These are phyloP conservation scores for Petromus typicus DNA, from an alignment of 2,113 vertebrate species.

Conservation along the genomic window DNA sequence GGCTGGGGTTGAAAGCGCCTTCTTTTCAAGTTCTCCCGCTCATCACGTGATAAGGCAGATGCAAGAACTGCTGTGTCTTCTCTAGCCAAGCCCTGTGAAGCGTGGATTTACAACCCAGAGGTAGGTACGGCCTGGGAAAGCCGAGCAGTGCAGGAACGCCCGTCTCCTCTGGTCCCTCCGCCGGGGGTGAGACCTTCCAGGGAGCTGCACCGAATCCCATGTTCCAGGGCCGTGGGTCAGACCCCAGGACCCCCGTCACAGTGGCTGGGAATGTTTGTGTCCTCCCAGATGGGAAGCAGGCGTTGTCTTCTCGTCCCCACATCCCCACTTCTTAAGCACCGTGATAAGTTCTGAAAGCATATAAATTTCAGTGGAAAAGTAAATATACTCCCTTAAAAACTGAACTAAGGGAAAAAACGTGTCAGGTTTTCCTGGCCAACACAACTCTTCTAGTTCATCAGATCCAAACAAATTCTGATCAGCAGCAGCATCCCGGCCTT, in stretches of 20 bases:
- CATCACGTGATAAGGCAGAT: not conserved
- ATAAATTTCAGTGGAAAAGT: constrained; percentile 69
- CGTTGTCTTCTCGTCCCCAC: not conserved
- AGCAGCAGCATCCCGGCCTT: not conserved
- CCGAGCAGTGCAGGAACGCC: not conserved
- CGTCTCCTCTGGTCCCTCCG: not conserved
- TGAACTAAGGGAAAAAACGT: not conserved
- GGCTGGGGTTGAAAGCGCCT: constrained; percentile 22
- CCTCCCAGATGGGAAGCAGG: constrained; percentile 58
- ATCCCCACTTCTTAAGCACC: not conserved
- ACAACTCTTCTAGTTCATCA: not conserved
- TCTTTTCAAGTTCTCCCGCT: not conserved
- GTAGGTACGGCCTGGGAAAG: not conserved
- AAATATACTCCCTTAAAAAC: constrained; percentile 56
- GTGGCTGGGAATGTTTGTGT: not conserved
- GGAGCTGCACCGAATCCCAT: not conserved
- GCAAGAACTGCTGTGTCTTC: not conserved
- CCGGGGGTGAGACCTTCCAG: not conserved
- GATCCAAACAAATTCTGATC: constrained; percentile 28
- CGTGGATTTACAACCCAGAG: not conserved
- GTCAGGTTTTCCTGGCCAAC: constrained; percentile 72
- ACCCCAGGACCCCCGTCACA: not conserved
- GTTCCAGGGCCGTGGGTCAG: not conserved
- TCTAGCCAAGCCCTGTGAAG: not conserved
- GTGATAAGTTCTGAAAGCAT: not conserved